Conservation (phyloP, 2,113 vertebrate species). For the Nyctereutes procyonoides region DNA sequence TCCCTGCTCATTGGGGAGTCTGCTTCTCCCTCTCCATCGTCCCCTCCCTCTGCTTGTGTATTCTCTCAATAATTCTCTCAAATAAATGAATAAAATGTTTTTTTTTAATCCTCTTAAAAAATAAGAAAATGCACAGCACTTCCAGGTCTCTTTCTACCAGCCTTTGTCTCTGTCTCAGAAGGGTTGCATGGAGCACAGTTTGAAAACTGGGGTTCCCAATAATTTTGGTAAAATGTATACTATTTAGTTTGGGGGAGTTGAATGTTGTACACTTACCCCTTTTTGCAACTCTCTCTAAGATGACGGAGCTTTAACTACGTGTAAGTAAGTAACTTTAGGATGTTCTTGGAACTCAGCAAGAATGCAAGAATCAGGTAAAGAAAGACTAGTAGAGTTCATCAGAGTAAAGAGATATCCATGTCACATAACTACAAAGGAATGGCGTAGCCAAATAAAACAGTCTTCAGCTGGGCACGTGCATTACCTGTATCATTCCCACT, state of each 20-base stretch:
- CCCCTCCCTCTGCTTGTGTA: background rate
- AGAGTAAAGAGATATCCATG: background rate
- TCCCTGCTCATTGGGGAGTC: too few species aligned
- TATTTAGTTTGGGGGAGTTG: background rate
- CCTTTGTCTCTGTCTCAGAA: background rate
- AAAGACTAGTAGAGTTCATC: background rate
- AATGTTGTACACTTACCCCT: background rate
- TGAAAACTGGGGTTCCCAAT: background rate
- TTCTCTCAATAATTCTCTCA: background rate
- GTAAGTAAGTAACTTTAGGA: background rate
- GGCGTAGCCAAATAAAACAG: background rate
- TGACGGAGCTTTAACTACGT: constrained; percentile 35
- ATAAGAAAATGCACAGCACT: background rate
- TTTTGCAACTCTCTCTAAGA: background rate
- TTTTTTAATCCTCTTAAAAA: background rate
- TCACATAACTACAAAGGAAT: background rate
- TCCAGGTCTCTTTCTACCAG: background rate
- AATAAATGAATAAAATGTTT: background rate
- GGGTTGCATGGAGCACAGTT: background rate
- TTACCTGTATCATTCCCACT: background rate
- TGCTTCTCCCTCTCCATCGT: background rate
- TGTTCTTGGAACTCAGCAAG: background rate
- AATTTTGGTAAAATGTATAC: background rate
- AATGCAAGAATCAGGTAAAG: background rate
- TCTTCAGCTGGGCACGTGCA: background rate